phyloP scores from a whole-genome alignment of 2,113 vertebrate species.

The Alexandromys fortis region DNA sequence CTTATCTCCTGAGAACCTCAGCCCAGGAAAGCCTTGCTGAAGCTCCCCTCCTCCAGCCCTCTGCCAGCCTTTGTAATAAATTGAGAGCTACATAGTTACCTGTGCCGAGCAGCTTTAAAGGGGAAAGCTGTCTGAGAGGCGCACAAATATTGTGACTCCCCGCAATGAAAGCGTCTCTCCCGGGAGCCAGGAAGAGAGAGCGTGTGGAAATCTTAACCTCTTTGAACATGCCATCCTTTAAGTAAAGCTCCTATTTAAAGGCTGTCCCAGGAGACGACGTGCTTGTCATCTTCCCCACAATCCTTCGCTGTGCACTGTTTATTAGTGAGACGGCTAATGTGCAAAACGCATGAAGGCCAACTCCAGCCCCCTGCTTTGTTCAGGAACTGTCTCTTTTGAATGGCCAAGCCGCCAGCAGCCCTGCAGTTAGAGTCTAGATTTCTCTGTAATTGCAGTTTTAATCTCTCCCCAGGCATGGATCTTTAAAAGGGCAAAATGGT shows the following conservation, averaged over 20 bases:
- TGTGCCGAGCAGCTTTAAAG: background rate
- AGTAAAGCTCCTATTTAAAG: constrained; percentile 41
- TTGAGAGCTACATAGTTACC: background rate
- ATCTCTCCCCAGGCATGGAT: constrained; percentile 17
- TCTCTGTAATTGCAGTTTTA: background rate
- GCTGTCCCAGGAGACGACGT: background rate
- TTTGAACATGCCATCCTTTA: constrained; percentile 59
- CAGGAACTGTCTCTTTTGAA: background rate
- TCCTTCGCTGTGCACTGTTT: background rate
- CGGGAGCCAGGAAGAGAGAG: constrained; percentile 48
- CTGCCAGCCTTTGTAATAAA: constrained; percentile 58
- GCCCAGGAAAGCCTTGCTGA: background rate
- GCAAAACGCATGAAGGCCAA: background rate
- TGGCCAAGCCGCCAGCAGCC: background rate
- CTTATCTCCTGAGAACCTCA: background rate
- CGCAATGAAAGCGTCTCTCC: constrained; percentile 55
- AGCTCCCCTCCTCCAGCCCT: constrained; percentile 11
- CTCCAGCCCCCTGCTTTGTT: background rate
- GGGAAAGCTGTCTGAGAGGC: constrained; percentile 53
- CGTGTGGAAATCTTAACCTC: background rate
- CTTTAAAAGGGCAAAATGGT: constrained; percentile 35
- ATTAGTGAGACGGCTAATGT: background rate
- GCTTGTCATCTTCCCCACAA: constrained; percentile 49
- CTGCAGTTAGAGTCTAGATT: background rate
- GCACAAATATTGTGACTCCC: constrained; percentile 60